phyloP scores from a whole-genome alignment of 2,888 invertebrate species.

The Spisula subtruncata region DNA sequence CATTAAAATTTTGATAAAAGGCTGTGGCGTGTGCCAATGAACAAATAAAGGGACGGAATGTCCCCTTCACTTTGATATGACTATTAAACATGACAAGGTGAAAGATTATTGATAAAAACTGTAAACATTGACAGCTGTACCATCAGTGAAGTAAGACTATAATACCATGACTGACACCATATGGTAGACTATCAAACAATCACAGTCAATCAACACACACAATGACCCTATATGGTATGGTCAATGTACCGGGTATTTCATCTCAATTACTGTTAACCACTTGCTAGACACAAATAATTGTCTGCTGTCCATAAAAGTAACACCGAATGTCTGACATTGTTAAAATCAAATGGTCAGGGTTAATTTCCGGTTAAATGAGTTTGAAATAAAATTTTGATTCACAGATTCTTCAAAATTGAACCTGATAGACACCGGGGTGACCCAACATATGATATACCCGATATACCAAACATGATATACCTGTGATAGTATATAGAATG shows the following conservation, averaged over 20 bases:
- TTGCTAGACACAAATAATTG: conserved; percentile 16
- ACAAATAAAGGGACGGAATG: conserved; percentile 15
- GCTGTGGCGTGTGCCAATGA: conserved; percentile 14
- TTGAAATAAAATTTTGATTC: background rate
- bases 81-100: background rate
- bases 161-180: background rate
- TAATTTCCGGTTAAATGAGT: conserved; percentile 19
- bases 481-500: background rate
- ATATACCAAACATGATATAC: background rate
- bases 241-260: conserved; percentile 16
- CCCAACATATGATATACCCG: background rate
- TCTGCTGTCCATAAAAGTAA: conserved; percentile 6
- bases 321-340: background rate
- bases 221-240: background rate
- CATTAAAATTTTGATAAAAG: conserved; percentile 22
- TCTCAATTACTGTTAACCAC: background rate
- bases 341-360: background rate
- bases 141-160: background rate
- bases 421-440: background rate
- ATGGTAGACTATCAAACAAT: background rate
- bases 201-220: background rate
- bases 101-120: conserved; percentile 30
- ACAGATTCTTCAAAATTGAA: background rate
- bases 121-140: conserved; percentile 47
- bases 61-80: background rate